Base-by-base conservation (phyloP, 2,113 vertebrate species). In the Ammodytes dubius region DNA sequence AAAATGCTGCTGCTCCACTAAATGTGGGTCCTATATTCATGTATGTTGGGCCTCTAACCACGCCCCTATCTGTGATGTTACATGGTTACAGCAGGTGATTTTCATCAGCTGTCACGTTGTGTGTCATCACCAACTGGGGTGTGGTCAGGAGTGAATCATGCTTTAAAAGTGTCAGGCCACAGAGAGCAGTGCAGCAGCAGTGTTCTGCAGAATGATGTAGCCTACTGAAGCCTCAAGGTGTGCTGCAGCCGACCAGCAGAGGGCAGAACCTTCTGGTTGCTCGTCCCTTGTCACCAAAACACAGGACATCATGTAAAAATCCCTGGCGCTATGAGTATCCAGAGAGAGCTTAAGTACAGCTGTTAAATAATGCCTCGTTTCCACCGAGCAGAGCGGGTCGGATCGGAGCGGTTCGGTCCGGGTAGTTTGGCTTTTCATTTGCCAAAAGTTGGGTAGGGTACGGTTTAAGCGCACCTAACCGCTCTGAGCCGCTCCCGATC, bases 71-170 rank as follows among this genome's bases (percentile, higher is more conserved):
- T 4, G 35, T 65, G 75, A 84, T 61, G 71, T 82, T 81, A n/a
- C n/a, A n/a, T n/a, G n/a, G n/a, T n/a, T n/a, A 77, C 27, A 74
- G 35, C 27, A 64, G 52, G 69, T 74, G 46, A 57, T 58, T 79
- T 80, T 80, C 47, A 75, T 83, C 58, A 64, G 27, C 59, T 39
- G 74, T 73, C 58, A 54, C 4, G 11, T 37, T 47, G 19, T 72
- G 57, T 74, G 69, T 77, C 70, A 64, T 79, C 72, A 60, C 45
- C 67, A 50, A 15, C 66, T 53, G 39, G 85, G 87, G 81, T 85
- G 83, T 85, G 90, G 83, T 88, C 70, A 81, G 67, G 65, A 66
- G 46, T 88, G 79, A 83, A 69, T 84, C 64, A 75, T 66, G 61
- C 64, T 63, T 60, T 27, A 42, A 43, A 79, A 58, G 43, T 83